Conservation (phyloP, 2,797 vertebrate species). For the Erithacus rubecula region DNA sequence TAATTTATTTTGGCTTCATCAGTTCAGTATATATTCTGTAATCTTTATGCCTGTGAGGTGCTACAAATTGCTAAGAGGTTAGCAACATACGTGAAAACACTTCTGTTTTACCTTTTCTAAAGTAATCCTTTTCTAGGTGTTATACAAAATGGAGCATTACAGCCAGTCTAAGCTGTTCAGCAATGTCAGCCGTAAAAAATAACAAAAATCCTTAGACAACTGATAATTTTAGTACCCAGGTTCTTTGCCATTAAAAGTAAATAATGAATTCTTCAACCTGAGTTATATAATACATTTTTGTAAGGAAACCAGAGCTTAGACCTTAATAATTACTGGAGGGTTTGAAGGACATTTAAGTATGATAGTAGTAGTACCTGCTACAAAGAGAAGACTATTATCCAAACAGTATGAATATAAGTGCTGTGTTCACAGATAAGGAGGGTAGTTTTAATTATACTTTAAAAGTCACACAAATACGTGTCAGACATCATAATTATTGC, state of each 20-base stretch:
- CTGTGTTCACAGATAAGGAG: conserved; percentile 55
- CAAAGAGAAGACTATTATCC: conserved; percentile 29
- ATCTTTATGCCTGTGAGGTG: not conserved
- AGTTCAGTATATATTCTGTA: not conserved
- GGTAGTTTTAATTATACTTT: conserved; percentile 64
- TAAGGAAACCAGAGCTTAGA: not conserved
- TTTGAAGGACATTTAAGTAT: conserved; percentile 37
- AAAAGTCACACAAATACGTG: conserved; percentile 4
- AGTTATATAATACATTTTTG: not conserved
- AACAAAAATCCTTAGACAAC: not conserved
- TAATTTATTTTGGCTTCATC: not conserved
- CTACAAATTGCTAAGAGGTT: not conserved
- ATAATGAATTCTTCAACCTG: not conserved
- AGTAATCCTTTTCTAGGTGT: not conserved
- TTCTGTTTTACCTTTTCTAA: not conserved
- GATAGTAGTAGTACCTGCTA: not conserved
- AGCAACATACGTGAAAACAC: not conserved
- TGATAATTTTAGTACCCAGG: not conserved
- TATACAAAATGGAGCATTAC: not conserved
- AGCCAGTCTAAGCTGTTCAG: not conserved
- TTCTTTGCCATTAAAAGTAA: not conserved
- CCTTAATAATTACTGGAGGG: conserved; percentile 40
- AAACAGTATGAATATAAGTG: conserved; percentile 47
- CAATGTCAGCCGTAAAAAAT: not conserved
- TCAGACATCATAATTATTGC: conserved; percentile 64